These are phyloP conservation scores for Tenthredo mesomela DNA, from an alignment of 2,888 invertebrate genomes.

Conservation along the genomic window DNA sequence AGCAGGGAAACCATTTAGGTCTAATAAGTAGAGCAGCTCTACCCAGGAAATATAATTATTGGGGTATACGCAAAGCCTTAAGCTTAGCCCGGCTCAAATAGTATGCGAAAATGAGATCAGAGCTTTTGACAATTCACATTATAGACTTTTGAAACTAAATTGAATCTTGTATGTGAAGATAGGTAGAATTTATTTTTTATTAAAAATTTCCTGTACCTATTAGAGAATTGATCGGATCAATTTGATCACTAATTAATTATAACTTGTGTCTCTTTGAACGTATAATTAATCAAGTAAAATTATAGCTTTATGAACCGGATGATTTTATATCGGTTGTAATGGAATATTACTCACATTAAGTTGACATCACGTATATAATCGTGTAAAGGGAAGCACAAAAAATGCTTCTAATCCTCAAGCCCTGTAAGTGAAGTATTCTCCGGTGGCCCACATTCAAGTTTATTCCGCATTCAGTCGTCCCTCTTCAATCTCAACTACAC, in stretches of 20 bases:
- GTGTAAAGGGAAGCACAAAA: slow-evolving; percentile 77
- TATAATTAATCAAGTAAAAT: not conserved
- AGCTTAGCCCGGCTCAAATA: slow-evolving; percentile 9
- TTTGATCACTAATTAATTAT: not conserved
- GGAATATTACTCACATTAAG: slow-evolving; percentile 48
- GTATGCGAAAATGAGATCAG: slow-evolving; percentile 31
- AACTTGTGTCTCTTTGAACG: not conserved
- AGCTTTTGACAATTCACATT: slow-evolving; percentile 10
- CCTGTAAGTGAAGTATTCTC: slow-evolving; percentile 62
- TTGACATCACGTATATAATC: slow-evolving; percentile 67
- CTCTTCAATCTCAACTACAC: slow-evolving; percentile 55
- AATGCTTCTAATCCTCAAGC: slow-evolving; percentile 74
- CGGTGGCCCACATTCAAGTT: slow-evolving; percentile 55
- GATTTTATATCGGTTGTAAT: slow-evolving; percentile 44
- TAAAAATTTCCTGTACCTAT: not conserved
- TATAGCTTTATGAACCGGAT: not conserved
- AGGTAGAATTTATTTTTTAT: not conserved
- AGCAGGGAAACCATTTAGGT: slow-evolving; percentile 9
- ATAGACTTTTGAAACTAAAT: slow-evolving; percentile 10
- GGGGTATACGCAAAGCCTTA: slow-evolving; percentile 18
- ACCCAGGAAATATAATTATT: slow-evolving; percentile 33
- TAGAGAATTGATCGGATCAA: not conserved
- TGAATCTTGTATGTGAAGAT: not conserved
- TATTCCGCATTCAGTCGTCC: slow-evolving; percentile 57
- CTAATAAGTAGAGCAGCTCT: slow-evolving; percentile 4